These are phyloP conservation scores for Hipposideros armiger DNA, from an alignment of 2,113 vertebrate species.

Conservation along the genomic window DNA sequence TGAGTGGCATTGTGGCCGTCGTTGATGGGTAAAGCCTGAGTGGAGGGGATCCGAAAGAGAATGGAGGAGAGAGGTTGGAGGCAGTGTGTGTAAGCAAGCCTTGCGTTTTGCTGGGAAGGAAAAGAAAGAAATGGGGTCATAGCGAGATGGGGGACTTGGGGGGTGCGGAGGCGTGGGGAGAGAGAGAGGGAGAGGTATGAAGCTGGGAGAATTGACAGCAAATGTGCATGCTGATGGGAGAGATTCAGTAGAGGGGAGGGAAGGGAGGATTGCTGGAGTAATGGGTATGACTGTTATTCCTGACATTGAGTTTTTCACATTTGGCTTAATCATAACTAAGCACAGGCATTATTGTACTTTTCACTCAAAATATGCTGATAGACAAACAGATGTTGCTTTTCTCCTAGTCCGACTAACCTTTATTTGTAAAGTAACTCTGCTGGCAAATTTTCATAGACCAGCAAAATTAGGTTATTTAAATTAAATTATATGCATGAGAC, in stretches of 20 bases:
- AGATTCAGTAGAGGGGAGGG: background rate
- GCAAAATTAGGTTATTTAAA: conserved; percentile 54
- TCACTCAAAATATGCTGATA: background rate
- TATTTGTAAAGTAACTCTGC: background rate
- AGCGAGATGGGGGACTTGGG: background rate
- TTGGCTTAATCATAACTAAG: background rate
- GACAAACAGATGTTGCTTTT: background rate
- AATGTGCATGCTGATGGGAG: background rate
- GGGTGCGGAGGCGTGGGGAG: background rate
- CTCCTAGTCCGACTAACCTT: background rate
- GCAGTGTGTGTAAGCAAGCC: background rate
- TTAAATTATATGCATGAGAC: conserved; percentile 40
- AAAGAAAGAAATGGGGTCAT: background rate
- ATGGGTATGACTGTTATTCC: background rate
- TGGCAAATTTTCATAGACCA: conserved; percentile 38
- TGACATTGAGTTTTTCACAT: background rate
- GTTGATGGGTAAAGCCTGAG: background rate
- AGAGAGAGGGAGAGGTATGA: too few species aligned
- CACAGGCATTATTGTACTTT: background rate
- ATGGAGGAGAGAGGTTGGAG: background rate
- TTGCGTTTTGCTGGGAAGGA: background rate
- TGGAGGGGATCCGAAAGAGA: background rate
- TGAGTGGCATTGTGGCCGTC: too few species aligned
- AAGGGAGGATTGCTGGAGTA: background rate
- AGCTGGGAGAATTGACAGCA: background rate